Conservation (phyloP, 2,888 invertebrate species). For the Spisula subtruncata region DNA sequence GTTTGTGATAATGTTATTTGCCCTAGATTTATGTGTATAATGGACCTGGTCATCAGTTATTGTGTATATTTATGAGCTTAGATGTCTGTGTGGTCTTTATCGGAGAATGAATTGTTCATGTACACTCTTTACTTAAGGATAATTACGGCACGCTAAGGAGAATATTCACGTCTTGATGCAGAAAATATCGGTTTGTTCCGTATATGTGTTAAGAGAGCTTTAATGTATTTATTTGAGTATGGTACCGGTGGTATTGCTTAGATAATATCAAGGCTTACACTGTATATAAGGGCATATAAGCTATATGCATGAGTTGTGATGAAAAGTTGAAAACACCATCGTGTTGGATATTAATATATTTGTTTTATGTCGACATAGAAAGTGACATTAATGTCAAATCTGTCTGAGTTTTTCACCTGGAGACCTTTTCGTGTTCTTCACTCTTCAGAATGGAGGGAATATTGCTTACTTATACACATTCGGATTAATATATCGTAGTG, state of each 20-base stretch:
- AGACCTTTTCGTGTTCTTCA: neutral
- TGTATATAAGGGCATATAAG: neutral
- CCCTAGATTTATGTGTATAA: neutral
- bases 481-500: neutral
- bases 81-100: neutral
- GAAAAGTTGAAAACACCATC: neutral
- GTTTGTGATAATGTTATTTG: neutral
- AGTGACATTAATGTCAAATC: neutral
- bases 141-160: neutral
- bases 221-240: neutral
- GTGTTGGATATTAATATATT: neutral
- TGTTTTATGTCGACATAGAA: neutral
- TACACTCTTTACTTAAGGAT: neutral
- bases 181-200: neutral
- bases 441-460: neutral
- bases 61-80: neutral
- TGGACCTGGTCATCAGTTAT: slow-evolving; percentile 7
- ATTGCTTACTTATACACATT: neutral
- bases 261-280: neutral
- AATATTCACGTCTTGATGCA: neutral
- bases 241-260: neutral
- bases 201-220: neutral
- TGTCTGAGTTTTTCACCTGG: neutral
- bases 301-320: slow-evolving; percentile 26
- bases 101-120: neutral